These are phyloP conservation scores for Drosophila nr. perissopoda DNA, from an alignment of 2,888 invertebrate genomes.

Conservation along the genomic window DNA sequence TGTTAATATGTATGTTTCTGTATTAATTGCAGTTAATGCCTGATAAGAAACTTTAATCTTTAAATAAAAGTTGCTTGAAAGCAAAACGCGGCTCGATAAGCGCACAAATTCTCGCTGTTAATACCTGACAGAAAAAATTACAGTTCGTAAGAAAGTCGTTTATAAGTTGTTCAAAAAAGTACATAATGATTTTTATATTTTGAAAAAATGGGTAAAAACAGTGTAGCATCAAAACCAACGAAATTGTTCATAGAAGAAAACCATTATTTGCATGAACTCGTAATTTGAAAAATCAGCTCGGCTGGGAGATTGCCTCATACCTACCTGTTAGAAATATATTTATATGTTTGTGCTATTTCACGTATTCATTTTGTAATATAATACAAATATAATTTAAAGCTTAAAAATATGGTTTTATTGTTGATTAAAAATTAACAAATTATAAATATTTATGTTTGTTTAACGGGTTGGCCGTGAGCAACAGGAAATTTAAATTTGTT, in stretches of 20 bases:
- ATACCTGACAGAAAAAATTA: slow-evolving; percentile 77
- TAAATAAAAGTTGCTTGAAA: slow-evolving; percentile 67
- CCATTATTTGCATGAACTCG: background rate
- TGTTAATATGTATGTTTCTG: slow-evolving; percentile 2
- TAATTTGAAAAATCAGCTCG: background rate
- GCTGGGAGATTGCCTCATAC: background rate
- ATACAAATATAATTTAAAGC: slow-evolving; percentile 5
- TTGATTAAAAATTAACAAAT: slow-evolving; percentile 18
- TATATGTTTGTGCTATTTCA: background rate
- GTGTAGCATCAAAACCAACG: background rate
- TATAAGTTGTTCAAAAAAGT: slow-evolving; percentile 4
- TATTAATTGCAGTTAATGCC: slow-evolving; percentile 65
- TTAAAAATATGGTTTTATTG: slow-evolving; percentile 19
- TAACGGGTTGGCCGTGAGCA: slow-evolving; percentile 16
- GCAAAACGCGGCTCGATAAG: slow-evolving; percentile 73
- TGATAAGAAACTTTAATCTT: slow-evolving; percentile 79
- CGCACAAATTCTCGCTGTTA: slow-evolving; percentile 48
- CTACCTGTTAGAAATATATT: background rate
- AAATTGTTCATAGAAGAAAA: background rate
- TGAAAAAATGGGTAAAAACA: background rate
- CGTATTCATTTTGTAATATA: background rate
- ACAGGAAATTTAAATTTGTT: slow-evolving; percentile 3
- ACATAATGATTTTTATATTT: background rate
- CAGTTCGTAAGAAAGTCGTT: slow-evolving; percentile 61
- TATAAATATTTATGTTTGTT: background rate